These are phyloP conservation scores for Ptyas mucosa DNA, from an alignment of 2,113 vertebrate genomes.

Conservation along the genomic window DNA sequence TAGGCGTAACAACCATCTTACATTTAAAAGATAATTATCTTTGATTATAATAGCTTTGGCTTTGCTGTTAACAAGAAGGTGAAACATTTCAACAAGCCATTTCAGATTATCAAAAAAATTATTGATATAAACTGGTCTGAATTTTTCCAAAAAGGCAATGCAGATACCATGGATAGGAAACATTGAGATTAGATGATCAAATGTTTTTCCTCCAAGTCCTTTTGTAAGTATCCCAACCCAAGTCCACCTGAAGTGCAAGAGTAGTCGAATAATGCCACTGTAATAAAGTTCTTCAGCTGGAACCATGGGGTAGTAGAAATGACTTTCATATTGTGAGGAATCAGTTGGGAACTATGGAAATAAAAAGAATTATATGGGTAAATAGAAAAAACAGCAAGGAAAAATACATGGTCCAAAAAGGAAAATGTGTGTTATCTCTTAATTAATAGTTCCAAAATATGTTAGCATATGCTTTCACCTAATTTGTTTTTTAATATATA, in stretches of 20 bases:
- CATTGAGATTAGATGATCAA: too few species aligned
- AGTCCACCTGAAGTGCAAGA: too few species aligned
- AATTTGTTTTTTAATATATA: too few species aligned
- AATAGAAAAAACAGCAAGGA: too few species aligned
- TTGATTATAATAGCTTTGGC: neutral
- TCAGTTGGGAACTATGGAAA: neutral
- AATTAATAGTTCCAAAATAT: too few species aligned
- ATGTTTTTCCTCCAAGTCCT: neutral
- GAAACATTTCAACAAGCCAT: neutral
- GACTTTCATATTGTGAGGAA: neutral
- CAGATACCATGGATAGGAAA: too few species aligned
- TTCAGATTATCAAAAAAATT: neutral
- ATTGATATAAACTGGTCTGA: neutral
- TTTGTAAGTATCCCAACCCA: neutral
- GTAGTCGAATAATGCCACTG: neutral
- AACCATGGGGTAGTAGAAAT: too few species aligned
- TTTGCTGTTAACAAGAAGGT: neutral
- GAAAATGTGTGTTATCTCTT: too few species aligned
- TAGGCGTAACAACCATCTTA: neutral
- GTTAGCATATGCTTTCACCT: too few species aligned
- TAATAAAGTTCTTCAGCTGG: neutral
- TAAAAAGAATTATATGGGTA: neutral
- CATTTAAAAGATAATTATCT: neutral
- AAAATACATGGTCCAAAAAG: too few species aligned
- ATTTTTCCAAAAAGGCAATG: too few species aligned